Base-by-base conservation (phyloP, 37 sponge, comb jelly and placozoan species). In the Diacarnus erythraeanus region DNA sequence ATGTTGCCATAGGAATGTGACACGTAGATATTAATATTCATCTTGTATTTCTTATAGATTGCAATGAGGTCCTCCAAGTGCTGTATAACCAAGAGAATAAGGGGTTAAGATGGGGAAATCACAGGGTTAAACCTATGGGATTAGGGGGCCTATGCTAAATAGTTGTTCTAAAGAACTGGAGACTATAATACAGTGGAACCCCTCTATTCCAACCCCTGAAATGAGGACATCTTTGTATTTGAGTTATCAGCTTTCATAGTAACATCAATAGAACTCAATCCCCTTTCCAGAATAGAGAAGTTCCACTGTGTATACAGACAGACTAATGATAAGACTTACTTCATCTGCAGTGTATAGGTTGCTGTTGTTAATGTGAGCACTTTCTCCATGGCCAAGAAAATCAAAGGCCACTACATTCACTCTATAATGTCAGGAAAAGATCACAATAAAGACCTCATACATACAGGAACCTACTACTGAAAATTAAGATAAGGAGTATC, bases 331-430 rank as follows among this genome's bases (percentile, higher is more conserved):
- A 47, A 47, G 12, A 47, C 51, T 26, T 76, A 90, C 91, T 64
- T 90, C 77, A 18, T 85, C 74, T 27, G 77, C 78, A 4, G 82
- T 86, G 73, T 90, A 90, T 33, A 90, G 70, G 9, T 69, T 76
- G 20, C 77, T 67, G 21, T 69, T 54, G 51, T 85, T 61, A 35
- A 82, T 77, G 4, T 61, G 38, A 38, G 80, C 76, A 64, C 91
- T 90, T 23, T 84, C 85, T 15, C 91, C 91, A 75, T 90, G 91
- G 15, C 91, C 91, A 61, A 90, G 78, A 72, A 90, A 90, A 70
- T 90, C 91, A 56, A 90, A 57, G 15, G 91, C 87, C 18, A 90
- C 78, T 20, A 90, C 59, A 34, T 86, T 75, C 27, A 77, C 37
- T 29, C 89, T 89, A 57, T 0, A 47, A 12, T 6, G 51, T 6